Conservation (phyloP, 2,797 vertebrate species). For the Balearica regulorum region DNA sequence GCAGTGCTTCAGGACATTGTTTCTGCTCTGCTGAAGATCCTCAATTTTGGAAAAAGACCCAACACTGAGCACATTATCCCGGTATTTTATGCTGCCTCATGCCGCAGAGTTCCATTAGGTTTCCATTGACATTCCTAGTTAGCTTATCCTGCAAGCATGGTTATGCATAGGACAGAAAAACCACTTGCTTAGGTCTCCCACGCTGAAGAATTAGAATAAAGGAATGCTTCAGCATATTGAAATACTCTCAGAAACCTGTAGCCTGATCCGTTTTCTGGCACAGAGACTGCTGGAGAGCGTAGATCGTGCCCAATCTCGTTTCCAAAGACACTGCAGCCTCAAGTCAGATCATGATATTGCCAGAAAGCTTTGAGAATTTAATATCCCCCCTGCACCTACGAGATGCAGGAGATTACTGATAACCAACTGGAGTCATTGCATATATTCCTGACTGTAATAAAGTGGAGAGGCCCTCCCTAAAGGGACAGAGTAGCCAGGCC, state of each 20-base stretch:
- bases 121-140: background rate
- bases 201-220: background rate
- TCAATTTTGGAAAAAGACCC: background rate
- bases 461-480: slow-evolving; percentile 5
- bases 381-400: slow-evolving; percentile 36
- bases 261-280: slow-evolving; percentile 30
- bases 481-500: background rate
- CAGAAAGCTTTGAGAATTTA: slow-evolving; percentile 32
- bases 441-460: slow-evolving; percentile 1
- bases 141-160: background rate
- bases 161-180: background rate
- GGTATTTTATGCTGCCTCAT: background rate
- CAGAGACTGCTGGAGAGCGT: background rate
- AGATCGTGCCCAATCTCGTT: background rate
- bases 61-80: background rate
- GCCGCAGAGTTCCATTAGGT: background rate
- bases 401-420: slow-evolving; percentile 29
- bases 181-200: background rate
- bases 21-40: background rate
- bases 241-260: slow-evolving; percentile 10
- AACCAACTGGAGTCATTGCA: background rate
- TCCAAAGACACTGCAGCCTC: background rate
- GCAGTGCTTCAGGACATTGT: background rate
- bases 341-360: background rate
- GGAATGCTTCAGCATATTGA: slow-evolving; percentile 18